Evolutionary conservation across 2,888 invertebrate species (phyloP).

Genomic region (Epinotia demarniana): DNA sequence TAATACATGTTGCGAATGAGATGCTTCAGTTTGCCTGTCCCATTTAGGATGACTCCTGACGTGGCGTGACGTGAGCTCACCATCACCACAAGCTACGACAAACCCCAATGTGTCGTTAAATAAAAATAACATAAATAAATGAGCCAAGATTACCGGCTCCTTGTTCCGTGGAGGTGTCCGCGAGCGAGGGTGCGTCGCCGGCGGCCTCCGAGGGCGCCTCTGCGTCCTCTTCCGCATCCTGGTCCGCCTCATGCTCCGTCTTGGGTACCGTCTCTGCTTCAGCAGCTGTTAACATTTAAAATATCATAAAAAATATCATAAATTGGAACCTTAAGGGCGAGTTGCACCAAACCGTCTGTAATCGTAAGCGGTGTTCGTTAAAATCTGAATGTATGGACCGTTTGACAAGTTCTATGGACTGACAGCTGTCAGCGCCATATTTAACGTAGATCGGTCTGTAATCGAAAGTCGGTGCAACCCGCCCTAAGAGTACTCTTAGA

Average conservation of each 20-base stretch:
- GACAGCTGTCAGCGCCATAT: no score
- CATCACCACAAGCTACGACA: not conserved
- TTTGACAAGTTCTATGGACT: no score
- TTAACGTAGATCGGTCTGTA: no score
- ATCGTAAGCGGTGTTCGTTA: no score
- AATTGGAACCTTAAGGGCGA: not conserved
- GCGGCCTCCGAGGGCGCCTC: slow-evolving; percentile 35
- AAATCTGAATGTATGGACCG: no score
- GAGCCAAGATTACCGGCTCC: slow-evolving; percentile 17
- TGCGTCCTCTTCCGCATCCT: slow-evolving; percentile 7
- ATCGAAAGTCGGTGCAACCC: no score
- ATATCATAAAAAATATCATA: not conserved
- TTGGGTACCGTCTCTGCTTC: slow-evolving; percentile 44
- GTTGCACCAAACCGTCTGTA: no score
- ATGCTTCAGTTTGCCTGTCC: not conserved
- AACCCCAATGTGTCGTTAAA: not conserved
- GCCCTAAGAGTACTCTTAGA: not conserved
- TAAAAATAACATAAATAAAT: not conserved
- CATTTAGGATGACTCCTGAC: not conserved
- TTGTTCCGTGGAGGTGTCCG: slow-evolving; percentile 16
- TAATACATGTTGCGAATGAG: not conserved
- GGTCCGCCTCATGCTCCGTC: slow-evolving; percentile 38
- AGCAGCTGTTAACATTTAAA: slow-evolving; percentile 7
- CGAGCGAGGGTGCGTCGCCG: slow-evolving; percentile 11
- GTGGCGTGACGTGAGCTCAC: not conserved